A percentile compares a stretch with the other conserved stretches of the same genome.
phyloP scores from a whole-genome alignment of 1,140 invertebrate genomes.

The Chlorops oryzae region DNA sequence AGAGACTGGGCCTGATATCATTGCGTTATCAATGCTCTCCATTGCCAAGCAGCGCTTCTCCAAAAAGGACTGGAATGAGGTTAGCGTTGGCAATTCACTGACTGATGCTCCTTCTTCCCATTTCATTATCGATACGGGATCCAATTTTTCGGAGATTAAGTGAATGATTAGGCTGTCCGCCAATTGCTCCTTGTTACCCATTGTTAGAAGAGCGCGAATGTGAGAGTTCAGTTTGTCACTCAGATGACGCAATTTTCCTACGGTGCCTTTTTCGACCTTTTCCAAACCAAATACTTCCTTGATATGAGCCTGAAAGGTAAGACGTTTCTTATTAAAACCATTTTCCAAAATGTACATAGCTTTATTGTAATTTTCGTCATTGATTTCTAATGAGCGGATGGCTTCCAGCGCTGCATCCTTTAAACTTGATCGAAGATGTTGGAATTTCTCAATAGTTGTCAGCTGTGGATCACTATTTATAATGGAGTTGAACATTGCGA shows the following conservation, averaged over 20 bases:
- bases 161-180: background rate
- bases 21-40: constrained; percentile 1
- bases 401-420: background rate
- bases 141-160: background rate
- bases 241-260: background rate
- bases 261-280: background rate
- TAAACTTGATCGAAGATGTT: background rate
- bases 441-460: constrained; percentile 4
- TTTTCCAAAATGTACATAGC: background rate
- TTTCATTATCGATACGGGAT: background rate
- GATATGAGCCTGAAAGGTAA: constrained; percentile 4
- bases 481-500: background rate
- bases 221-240: constrained; percentile 1
- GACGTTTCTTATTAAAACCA: constrained; percentile 2
- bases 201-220: constrained; percentile 4
- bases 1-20: too few species aligned
- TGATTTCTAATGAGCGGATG: background rate
- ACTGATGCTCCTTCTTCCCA: constrained; percentile 1
- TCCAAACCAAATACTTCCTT: background rate
- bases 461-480: background rate
- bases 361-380: constrained; percentile 3
- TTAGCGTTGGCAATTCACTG: constrained; percentile 1
- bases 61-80: background rate
- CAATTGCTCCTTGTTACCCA: background rate
- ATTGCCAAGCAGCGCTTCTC: background rate